These are phyloP conservation scores for Drosophila pseudoananassae DNA, from an alignment of 1,140 invertebrate species.

Conservation along the genomic window DNA sequence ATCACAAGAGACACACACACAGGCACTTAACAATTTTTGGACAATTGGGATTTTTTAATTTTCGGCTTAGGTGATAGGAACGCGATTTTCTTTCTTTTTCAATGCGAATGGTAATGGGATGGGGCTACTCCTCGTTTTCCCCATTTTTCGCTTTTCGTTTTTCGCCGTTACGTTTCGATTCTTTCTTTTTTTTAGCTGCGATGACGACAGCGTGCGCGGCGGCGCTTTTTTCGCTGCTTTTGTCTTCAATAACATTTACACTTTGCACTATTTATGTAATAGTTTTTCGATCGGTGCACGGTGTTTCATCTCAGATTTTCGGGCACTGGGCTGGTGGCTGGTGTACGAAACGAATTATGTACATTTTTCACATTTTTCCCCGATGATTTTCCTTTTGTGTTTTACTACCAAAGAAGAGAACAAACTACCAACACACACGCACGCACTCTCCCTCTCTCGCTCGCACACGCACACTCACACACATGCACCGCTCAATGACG, in stretches of 20 bases:
- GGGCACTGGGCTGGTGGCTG: conserved; percentile 17
- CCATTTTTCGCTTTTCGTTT: conserved; percentile 23
- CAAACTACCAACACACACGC: conserved; percentile 55
- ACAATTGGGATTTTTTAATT: conserved; percentile 39
- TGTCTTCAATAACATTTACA: conserved; percentile 81
- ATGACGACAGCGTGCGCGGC: conserved; percentile 77
- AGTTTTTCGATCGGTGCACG: conserved; percentile 69
- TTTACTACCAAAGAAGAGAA: conserved; percentile 69
- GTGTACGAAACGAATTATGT: conserved; percentile 45
- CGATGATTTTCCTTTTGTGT: conserved; percentile 65
- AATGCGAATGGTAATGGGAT: conserved; percentile 1
- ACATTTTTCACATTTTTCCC: conserved; percentile 65
- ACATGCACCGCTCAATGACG: conserved; percentile 72
- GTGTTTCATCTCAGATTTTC: conserved; percentile 45
- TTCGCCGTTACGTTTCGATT: conserved; percentile 12
- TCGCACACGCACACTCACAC: conserved; percentile 56
- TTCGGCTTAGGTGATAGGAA: conserved; percentile 60
- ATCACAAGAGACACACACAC: conserved; percentile 14
- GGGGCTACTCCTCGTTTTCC: conserved; percentile 57
- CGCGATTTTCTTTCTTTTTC: conserved; percentile 46
- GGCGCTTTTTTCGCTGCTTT: conserved; percentile 47
- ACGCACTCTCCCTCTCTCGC: conserved; percentile 46
- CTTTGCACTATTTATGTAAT: conserved; percentile 81
- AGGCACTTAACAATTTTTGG: conserved; percentile 23
- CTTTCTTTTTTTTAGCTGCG: conserved; percentile 60